Evolutionary conservation across 2,888 invertebrate species (phyloP).

Genomic region (Onthophagus sagittarius): DNA sequence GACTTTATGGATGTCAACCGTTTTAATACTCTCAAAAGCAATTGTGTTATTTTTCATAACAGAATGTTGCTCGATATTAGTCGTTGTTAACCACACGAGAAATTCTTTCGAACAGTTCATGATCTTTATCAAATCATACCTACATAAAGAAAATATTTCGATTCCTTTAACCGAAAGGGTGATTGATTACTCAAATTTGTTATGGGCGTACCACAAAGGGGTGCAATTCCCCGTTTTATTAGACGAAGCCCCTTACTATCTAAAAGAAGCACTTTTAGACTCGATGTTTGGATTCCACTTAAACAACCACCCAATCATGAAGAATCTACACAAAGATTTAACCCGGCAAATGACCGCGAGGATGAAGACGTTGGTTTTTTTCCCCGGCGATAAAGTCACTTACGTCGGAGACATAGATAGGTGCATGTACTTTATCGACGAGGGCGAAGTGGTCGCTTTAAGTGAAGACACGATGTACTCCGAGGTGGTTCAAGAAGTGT

Average conservation of each 20-base stretch:
- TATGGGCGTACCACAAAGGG: constrained; percentile 16
- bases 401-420: constrained; percentile 32
- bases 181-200: constrained; percentile 11
- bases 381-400: constrained; percentile 31
- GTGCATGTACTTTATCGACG: constrained; percentile 36
- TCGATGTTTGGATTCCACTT: constrained; percentile 34
- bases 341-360: constrained; percentile 32
- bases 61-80: constrained; percentile 19
- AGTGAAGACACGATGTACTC: constrained; percentile 29
- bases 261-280: constrained; percentile 32
- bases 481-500: constrained; percentile 25
- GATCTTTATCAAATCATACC: constrained; percentile 16
- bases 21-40: constrained; percentile 13
- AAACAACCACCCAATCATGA: constrained; percentile 29
- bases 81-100: constrained; percentile 12
- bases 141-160: constrained; percentile 17
- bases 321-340: constrained; percentile 32
- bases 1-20: neutral
- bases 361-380: constrained; percentile 30
- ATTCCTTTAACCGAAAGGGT: constrained; percentile 14
- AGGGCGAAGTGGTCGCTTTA: constrained; percentile 31
- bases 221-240: constrained; percentile 23
- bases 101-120: constrained; percentile 14
- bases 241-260: constrained; percentile 32
- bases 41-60: constrained; percentile 16